Evolutionary conservation across 2,113 vertebrate species (phyloP), one percentile per base, ranked within the genome.

Genomic region (Chlorocebus sabaeus): DNA sequence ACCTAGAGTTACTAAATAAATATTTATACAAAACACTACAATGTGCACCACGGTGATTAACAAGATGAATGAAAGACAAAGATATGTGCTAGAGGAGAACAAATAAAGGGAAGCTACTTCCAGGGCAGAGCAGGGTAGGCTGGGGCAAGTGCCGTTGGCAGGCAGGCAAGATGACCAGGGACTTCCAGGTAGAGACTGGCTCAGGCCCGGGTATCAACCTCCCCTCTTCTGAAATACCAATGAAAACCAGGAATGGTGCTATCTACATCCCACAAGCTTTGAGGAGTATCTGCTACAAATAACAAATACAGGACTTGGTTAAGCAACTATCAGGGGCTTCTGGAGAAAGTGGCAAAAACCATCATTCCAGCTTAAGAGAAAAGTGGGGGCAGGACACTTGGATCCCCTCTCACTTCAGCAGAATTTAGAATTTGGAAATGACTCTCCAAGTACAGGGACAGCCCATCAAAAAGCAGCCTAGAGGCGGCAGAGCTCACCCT

Each of bases 191-290:
- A 17, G 18, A 35, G 81, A 79, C 38, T 1, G 1, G 55, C 8
- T 83, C 0, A 3, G 22, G 14, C 30, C 12, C 0, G 0, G 75
- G 52, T 22, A 38, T 12, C 84, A 61, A 84, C 27, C 23, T 45
- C 52, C 22, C 14, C 17, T n/a, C 35, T 50, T 88, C 43, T 38
- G 57, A 48, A 76, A 89, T 17, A 67, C 22, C 80, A 79, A 32
- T 30, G 9, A 68, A 81, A 92, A 45, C 79, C 6, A 30, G 14
- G 48, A 16, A 43, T 18, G 18, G 20, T 11, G 40, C 52, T 79
- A 25, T 6, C 8, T n/a, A 57, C 7, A 38, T 1, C 64, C 48
- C 61, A 73, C 48, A 84, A 18, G 76, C 35, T 10, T 50, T 5
- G 68, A 68, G 59, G 61, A 55, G 25, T 84, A 75, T 90, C 40